phyloP scores from a whole-genome alignment of 2,797 vertebrate species.

The Cephalopachus bancanus region DNA sequence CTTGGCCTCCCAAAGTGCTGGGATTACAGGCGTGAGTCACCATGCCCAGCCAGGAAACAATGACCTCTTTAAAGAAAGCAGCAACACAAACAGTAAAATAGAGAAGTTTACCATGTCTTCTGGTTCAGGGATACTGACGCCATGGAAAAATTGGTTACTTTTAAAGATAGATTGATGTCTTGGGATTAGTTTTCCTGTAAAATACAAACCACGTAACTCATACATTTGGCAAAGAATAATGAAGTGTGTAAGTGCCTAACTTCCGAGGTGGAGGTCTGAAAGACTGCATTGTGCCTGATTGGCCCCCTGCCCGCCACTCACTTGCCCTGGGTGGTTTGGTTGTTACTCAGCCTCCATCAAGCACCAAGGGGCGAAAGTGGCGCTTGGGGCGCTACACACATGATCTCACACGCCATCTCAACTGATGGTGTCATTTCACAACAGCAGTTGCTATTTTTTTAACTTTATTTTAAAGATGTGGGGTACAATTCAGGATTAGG shows the following conservation, averaged over 20 bases:
- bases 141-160: conserved; percentile 94
- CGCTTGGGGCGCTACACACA: neutral
- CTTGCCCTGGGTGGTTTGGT: neutral
- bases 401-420: neutral
- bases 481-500: too few relatives aligned
- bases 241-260: neutral
- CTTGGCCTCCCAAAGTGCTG: too few relatives aligned
- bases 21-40: too few relatives aligned
- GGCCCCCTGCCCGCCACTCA: neutral
- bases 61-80: neutral
- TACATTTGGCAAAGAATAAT: conserved; percentile 28
- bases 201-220: conserved; percentile 54
- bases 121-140: conserved; percentile 94
- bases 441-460: neutral
- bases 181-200: conserved; percentile 94
- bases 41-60: neutral
- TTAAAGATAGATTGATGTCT: conserved; percentile 94
- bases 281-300: neutral
- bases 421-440: neutral
- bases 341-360: neutral
- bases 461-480: neutral
- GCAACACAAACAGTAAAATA: neutral
- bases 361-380: neutral
- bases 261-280: neutral
- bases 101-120: conserved; percentile 86